Conservation (phyloP, 2,888 invertebrate genomes). For the Dryococelus australis region DNA sequence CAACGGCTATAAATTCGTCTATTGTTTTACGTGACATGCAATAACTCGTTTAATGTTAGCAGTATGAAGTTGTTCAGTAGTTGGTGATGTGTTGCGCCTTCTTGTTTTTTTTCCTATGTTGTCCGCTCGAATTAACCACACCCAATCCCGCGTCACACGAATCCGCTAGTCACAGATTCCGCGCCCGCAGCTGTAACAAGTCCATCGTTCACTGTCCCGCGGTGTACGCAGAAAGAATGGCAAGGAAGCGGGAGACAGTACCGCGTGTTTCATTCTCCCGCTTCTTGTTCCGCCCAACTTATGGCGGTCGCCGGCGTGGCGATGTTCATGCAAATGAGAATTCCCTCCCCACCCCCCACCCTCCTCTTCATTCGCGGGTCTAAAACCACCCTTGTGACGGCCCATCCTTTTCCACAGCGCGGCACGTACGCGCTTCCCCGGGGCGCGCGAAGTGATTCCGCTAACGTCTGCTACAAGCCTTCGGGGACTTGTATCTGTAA, state of each 20-base stretch:
- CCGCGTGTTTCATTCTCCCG: background rate
- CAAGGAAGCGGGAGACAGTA: background rate
- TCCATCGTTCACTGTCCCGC: background rate
- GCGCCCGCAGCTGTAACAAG: background rate
- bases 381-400: background rate
- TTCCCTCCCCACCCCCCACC: background rate
- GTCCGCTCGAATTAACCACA: background rate
- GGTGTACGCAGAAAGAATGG: background rate
- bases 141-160: background rate
- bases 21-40: no score
- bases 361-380: no score
- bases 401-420: background rate
- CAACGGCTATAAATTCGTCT: no score
- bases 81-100: no score
- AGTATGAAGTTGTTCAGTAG: no score
- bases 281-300: background rate
- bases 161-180: background rate
- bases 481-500: background rate
- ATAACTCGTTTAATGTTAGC: no score
- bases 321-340: background rate
- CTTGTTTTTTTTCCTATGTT: no score
- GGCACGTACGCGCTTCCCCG: background rate
- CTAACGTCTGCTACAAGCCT: background rate
- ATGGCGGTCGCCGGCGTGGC: background rate
- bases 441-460: background rate